Conservation (phyloP, 92 coral and sea anemone species). For the Epizoanthus ramosus region DNA sequence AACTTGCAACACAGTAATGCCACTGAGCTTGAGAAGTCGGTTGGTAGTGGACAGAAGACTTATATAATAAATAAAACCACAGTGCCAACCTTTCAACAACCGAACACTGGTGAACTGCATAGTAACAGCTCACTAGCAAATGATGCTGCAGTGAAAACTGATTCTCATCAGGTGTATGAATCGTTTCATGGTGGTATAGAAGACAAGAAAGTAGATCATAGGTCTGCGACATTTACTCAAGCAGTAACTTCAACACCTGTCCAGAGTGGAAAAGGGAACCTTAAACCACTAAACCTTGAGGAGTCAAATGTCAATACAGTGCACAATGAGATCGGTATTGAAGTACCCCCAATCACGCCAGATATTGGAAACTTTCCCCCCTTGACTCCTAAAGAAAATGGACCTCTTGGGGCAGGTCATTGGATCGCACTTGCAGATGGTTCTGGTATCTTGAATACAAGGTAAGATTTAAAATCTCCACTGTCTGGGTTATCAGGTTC, state of each 20-base stretch:
- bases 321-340: background rate
- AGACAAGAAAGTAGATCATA: background rate
- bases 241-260: conserved; percentile 80
- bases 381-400: conserved; percentile 62
- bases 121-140: background rate
- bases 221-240: conserved; percentile 17
- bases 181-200: background rate
- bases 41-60: conserved; percentile 13
- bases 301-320: conserved; percentile 31
- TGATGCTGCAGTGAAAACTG: background rate
- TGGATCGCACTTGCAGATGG: conserved; percentile 93
- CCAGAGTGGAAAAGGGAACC: conserved; percentile 46
- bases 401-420: conserved; percentile 67
- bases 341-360: conserved; percentile 7
- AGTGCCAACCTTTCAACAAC: background rate
- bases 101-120: background rate
- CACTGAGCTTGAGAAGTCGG: conserved; percentile 8
- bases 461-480: conserved; percentile 49
- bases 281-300: conserved; percentile 54
- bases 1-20: conserved; percentile 4
- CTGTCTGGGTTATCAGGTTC: too few relatives aligned
- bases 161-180: background rate
- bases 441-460: conserved; percentile 89
- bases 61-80: conserved; percentile 15
- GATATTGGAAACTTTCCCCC: conserved; percentile 35